phyloP scores from a whole-genome alignment of 2,888 invertebrate species.

The Julus scandinavius region DNA sequence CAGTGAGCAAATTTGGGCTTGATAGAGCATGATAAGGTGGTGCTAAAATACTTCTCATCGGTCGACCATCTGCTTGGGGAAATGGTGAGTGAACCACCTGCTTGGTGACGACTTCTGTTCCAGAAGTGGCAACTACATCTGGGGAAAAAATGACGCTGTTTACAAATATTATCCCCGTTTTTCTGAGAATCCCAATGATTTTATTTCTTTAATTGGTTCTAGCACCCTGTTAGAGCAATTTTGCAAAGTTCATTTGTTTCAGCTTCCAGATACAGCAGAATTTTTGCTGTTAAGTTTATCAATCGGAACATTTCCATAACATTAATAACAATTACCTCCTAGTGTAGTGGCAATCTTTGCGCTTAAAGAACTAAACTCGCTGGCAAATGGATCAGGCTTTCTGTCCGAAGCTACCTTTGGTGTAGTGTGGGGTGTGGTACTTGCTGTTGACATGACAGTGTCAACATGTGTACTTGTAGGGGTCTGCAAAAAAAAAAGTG shows the following conservation, averaged over 20 bases:
- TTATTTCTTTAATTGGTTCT: too few species aligned
- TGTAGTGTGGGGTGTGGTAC: not conserved
- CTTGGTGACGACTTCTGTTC: not conserved
- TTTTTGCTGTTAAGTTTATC: too few species aligned
- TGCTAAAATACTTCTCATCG: slow-evolving; percentile 40
- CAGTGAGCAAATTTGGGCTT: slow-evolving; percentile 58
- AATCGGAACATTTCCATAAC: too few species aligned
- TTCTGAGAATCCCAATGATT: too few species aligned
- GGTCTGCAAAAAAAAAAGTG: not conserved
- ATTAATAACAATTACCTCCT: not conserved
- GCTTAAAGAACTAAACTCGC: not conserved
- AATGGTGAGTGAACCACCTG: slow-evolving; percentile 22
- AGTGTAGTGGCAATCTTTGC: not conserved
- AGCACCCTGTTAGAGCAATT: too few species aligned
- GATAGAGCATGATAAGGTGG: slow-evolving; percentile 43
- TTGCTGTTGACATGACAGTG: not conserved
- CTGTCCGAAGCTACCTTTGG: not conserved
- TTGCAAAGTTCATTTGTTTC: too few species aligned
- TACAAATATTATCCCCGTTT: too few species aligned
- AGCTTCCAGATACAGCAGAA: too few species aligned
- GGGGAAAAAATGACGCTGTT: not conserved
- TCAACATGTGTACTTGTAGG: not conserved
- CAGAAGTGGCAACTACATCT: not conserved
- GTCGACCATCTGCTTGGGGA: slow-evolving; percentile 11
- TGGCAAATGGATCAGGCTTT: slow-evolving; percentile 4